Base-by-base conservation (phyloP, 2,113 vertebrate genomes). In the Cisticola juncidis region DNA sequence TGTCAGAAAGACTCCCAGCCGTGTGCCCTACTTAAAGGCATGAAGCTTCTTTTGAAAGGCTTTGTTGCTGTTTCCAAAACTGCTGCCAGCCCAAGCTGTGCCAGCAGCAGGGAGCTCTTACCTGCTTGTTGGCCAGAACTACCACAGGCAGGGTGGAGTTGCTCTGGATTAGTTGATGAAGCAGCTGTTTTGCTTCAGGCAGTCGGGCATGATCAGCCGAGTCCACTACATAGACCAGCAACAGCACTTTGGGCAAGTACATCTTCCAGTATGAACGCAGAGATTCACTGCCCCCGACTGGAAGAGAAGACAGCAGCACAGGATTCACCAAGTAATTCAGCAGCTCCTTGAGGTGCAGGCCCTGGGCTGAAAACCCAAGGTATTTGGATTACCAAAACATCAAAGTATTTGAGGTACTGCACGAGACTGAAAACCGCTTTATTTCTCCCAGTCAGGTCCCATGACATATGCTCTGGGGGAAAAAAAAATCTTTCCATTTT, bases 61-160 rank as follows among this genome's bases (percentile, higher is more conserved):
- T 62, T 54, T 83, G 54, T n/a, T 69, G 50, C 57, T 73, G 40
- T 76, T 94, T 70, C 45, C 61, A 54, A 48, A 65, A 76, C 45
- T 54, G 64, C 42, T 80, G 57, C 48, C 56, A 80, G 58, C 35
- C 60, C 31, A 29, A 72, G 42, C 58, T 29, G 62, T 77, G 61
- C 45, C 10, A 76, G 50, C 56, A 64, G 64, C 38, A 28, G 33
- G 62, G 44, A 91, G 88, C 64, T 86, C 92, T 98, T 98, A 99
- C 99, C 99, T 99, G 99, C 94, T 99, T 99, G 98, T 99, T 99
- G 97, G 98, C 99, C 89, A 99, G 98, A 36, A 99, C 97, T 92
- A 99, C 98, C 48, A 99, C 88, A 5, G 99, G 99, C 89, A 99
- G 98, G 51, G 54, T 57, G 42, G 99, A 98, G 86, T 98, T 94